Base-by-base conservation (phyloP, 2,888 invertebrate species). In the Drosophila prostipennis region DNA sequence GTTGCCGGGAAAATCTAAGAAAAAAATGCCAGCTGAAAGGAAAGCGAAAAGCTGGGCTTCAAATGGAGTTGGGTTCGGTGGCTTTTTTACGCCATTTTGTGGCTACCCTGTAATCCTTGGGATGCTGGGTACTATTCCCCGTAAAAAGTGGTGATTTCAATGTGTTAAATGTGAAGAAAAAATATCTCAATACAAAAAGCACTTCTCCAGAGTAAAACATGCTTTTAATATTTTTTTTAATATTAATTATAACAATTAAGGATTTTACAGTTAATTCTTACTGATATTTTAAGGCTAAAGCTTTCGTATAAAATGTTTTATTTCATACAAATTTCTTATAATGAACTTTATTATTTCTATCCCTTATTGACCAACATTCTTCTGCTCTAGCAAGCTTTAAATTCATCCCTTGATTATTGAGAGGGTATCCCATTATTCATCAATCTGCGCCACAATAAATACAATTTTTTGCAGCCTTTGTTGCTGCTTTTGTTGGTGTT, bases 71-170 rank as follows among this genome's bases (percentile, higher is more conserved):
- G 42, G 42, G 54, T 32, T 19, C 10, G 54, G 53, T 43, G 73
- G 78, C 55, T 76, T 75, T 85, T 85, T 72, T 64, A 73, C 78
- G 83, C 80, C 88, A 88, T 83, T 88, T 86, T 82, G 72, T 71
- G 76, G 65, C n/a, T 73, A 78, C 70, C 72, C 74, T 46, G 61
- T 42, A 46, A 26, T 46, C 11, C 2, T 6, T 34, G 11, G 19
- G 6, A 32, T 6, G 32, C 16, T 11, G 32, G 11, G 2, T 29
- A 6, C 5, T 11, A 5, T 11, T 13, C 6, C 6, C 8, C 4
- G 6, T 23, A 5, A 5, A 29, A 29, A 8, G 10, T 14, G 5
- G 2, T 0, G 10, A 8, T 16, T 14, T 6, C 14, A 11, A 4
- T n/a, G n/a, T n/a, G n/a, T n/a, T n/a, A n/a, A n/a, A n/a, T n/a